phyloP scores from a whole-genome alignment of 2,113 vertebrate genomes.

The Lagenorhynchus albirostris region DNA sequence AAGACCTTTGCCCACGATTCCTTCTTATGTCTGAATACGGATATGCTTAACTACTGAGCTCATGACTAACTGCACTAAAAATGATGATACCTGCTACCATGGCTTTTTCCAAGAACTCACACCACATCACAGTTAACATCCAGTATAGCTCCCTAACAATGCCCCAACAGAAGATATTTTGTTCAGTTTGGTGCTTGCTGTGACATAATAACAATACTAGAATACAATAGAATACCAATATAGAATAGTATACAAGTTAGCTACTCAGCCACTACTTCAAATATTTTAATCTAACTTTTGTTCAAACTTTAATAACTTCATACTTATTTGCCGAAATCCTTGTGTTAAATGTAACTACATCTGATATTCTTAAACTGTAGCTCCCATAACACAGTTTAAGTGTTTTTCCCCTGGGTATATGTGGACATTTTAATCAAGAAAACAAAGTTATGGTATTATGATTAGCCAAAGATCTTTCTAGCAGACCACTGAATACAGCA shows the following conservation, averaged over 20 bases:
- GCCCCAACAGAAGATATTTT: background rate
- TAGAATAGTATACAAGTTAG: background rate
- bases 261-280: background rate
- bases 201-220: background rate
- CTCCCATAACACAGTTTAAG: background rate
- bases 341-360: background rate
- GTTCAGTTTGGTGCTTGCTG: background rate
- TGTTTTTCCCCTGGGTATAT: background rate
- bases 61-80: constrained; percentile 24
- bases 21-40: background rate
- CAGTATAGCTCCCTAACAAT: background rate
- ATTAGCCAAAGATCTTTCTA: background rate
- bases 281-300: background rate
- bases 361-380: background rate
- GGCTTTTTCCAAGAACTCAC: background rate
- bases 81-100: background rate
- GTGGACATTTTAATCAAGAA: background rate
- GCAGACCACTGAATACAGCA: background rate
- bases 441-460: background rate
- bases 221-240: too few species aligned
- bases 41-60: background rate
- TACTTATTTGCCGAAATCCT: background rate
- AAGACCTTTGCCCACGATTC: background rate
- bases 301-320: background rate
- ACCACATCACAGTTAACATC: background rate